Evolutionary conservation across 2,113 vertebrate species (phyloP).

Genomic region (Neopipo cinnamomea): DNA sequence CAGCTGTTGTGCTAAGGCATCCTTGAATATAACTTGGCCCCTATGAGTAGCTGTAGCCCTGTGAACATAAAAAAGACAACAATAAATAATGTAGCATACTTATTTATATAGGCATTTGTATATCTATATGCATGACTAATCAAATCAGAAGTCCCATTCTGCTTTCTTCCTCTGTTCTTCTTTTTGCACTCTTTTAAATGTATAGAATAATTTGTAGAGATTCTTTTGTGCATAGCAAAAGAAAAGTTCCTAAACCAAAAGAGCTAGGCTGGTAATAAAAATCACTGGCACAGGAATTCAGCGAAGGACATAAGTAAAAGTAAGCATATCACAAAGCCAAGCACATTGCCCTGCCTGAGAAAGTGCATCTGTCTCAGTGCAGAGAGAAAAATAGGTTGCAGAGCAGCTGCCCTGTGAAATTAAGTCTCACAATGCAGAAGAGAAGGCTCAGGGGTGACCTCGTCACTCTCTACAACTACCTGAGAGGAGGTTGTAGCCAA

Average conservation of each 20-base stretch:
- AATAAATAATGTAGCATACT: neutral
- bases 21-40: constrained; percentile 98
- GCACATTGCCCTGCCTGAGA: neutral
- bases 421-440: neutral
- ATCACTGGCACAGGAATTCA: neutral
- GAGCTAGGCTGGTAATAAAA: neutral
- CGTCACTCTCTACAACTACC: no score
- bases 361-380: neutral
- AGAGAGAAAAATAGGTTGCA: neutral
- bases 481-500: no score
- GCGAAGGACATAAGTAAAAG: neutral
- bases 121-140: neutral
- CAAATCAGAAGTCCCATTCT: neutral
- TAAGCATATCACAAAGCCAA: neutral
- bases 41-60: constrained; percentile 95
- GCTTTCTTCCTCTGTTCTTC: neutral
- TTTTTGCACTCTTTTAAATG: neutral
- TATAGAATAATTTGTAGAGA: neutral
- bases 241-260: neutral
- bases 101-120: neutral
- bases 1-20: constrained; percentile 94
- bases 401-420: neutral
- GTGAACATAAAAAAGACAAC: constrained; percentile 51
- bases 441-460: no score
- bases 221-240: neutral